Evolutionary conservation across 2,797 vertebrate genomes (phyloP), one percentile per base, ranked within the genome.

Genomic region (Trachops cirrhosus): DNA sequence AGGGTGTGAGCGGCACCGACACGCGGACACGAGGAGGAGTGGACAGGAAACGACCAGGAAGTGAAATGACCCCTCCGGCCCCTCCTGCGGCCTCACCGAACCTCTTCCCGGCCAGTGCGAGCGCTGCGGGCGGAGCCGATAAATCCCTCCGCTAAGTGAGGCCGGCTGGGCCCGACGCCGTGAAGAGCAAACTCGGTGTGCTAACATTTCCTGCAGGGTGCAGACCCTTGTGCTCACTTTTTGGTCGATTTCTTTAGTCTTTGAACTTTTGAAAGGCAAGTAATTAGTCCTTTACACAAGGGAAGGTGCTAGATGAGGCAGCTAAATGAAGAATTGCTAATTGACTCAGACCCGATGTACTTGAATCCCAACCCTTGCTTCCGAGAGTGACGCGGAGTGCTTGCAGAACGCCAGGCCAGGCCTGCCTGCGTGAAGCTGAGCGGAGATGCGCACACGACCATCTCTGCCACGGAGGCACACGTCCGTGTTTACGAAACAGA

Each of bases 251-350:
- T 89, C 94, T 93, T 84, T 37, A 87, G 85, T 88, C 77, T 95
- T 89, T 80, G n/a, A 94, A 86, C 80, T 80, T 95, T 93, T 87
- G 88, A 92, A 93, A 96, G 85, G 57, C 57, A 19, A 85, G 73
- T 67, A 83, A 89, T 84, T 87, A 84, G 50, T 88, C 78, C 78
- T 86, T 91, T 57, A 89, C 83, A 48, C 26, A 26, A 54, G 85
- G 67, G 84, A 59, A 94, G 84, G 19, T 5, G 9, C 64, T 9
- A 64, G 50, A 74, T 3, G 87, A 91, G 70, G 44, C 84, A 32
- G n/a, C 73, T 1, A n/a, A 67, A 19, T 44, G 89, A 74, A 41
- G 87, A 62, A 32, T 14, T 62, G 83, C 37, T 80, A 77, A 37
- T 29, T 70, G 78, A 57, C 29, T n/a, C 21, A 16, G 11, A 32